Evolutionary conservation across 2,888 invertebrate genomes (phyloP).

Genomic region (Sesamia inferens): DNA sequence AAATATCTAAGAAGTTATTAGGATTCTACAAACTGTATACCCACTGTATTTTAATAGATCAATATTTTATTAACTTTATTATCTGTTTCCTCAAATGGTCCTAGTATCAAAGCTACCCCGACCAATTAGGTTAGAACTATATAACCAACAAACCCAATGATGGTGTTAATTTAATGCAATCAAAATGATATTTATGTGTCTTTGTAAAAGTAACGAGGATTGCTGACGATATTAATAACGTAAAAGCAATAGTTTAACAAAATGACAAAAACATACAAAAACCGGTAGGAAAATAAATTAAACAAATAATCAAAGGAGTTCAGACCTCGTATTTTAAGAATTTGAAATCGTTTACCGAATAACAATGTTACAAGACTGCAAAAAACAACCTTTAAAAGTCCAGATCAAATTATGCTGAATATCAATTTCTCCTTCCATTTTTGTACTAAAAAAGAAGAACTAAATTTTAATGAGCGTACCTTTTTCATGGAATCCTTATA

Average conservation of each 20-base stretch:
- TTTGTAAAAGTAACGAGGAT: not conserved
- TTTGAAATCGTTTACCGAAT: constrained; percentile 39
- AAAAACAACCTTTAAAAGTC: constrained; percentile 9
- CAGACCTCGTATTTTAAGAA: constrained; percentile 3
- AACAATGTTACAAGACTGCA: constrained; percentile 35
- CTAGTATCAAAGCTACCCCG: not conserved
- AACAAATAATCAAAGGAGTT: not conserved
- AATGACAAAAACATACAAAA: not conserved
- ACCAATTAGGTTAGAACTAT: not conserved
- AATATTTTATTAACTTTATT: not conserved
- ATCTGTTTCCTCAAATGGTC: not conserved
- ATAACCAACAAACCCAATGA: not conserved
- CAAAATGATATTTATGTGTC: not conserved
- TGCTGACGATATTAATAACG: not conserved
- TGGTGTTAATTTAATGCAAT: not conserved
- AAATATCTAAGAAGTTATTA: not conserved
- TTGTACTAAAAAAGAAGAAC: constrained; percentile 31
- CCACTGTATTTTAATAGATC: not conserved
- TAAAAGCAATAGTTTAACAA: not conserved
- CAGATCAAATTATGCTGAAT: constrained; percentile 49
- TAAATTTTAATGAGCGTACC: constrained; percentile 62
- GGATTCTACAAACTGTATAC: not conserved
- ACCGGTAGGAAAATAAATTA: not conserved
- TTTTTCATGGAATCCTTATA: constrained; percentile 61
- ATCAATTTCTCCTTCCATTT: constrained; percentile 48